These are phyloP conservation scores for Homarus americanus DNA, from an alignment of 1,140 invertebrate genomes.

Conservation along the genomic window DNA sequence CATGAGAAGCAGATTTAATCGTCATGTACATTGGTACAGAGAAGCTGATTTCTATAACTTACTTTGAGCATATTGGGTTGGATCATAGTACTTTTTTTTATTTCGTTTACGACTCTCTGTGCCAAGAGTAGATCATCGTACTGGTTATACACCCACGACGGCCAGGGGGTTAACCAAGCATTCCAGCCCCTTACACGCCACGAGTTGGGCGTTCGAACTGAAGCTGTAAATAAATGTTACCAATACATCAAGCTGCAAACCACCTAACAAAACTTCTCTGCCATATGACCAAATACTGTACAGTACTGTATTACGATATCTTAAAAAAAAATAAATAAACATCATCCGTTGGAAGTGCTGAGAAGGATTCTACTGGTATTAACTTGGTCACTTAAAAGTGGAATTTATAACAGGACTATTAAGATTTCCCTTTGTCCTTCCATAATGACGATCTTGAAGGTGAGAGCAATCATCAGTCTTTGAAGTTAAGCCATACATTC, in stretches of 20 bases:
- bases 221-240: conserved; percentile 8
- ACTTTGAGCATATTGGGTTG: conserved; percentile 76
- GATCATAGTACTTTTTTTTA: conserved; percentile 76
- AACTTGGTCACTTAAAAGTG: too few species aligned
- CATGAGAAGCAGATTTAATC: neutral
- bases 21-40: neutral
- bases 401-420: too few species aligned
- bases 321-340: neutral
- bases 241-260: neutral
- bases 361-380: too few species aligned
- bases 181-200: conserved; percentile 52
- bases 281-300: neutral
- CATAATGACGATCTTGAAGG: too few species aligned
- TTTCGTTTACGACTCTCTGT: conserved; percentile 78
- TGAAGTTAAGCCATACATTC: too few species aligned
- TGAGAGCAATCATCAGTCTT: too few species aligned
- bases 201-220: conserved; percentile 39
- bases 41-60: neutral
- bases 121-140: conserved; percentile 83
- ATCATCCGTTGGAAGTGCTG: too few species aligned
- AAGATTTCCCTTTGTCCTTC: too few species aligned
- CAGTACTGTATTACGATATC: neutral
- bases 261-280: neutral
- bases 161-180: conserved; percentile 79
- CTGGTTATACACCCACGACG: conserved; percentile 84